Evolutionary conservation across 2,888 invertebrate genomes (phyloP).

Genomic region (Quadriops clusia): DNA sequence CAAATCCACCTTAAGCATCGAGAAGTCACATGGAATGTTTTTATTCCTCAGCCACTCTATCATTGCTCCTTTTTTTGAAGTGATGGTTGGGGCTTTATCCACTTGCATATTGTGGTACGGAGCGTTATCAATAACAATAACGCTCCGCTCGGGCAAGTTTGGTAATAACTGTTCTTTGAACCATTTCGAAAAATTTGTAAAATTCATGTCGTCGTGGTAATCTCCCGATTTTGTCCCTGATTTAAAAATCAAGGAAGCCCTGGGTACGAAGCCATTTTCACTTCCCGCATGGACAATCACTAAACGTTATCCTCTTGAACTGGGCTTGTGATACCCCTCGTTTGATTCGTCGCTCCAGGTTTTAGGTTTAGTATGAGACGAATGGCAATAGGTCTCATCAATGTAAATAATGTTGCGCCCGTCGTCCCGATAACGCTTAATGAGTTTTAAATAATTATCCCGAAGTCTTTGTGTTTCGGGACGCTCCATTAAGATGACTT

Average conservation of each 20-base stretch:
- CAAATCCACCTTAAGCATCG: no score
- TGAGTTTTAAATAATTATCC: no score
- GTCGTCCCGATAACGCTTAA: no score
- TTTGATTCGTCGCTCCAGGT: slow-evolving; percentile 14
- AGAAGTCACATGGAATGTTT: no score
- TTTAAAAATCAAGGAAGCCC: no score
- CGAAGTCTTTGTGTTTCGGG: no score
- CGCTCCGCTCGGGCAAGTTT: slow-evolving; percentile 20
- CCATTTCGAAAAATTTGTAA: slow-evolving; percentile 22
- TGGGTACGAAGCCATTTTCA: slow-evolving; percentile 10
- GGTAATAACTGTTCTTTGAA: slow-evolving; percentile 19
- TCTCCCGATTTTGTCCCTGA: slow-evolving; percentile 17
- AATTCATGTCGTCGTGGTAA: slow-evolving; percentile 23
- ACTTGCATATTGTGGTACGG: slow-evolving; percentile 4
- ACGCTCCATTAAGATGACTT: slow-evolving; percentile 9
- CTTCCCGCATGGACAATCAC: slow-evolving; percentile 13
- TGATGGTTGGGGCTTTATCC: slow-evolving; percentile 4
- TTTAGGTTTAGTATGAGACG: slow-evolving; percentile 11
- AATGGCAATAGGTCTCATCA: slow-evolving; percentile 12
- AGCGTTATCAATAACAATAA: slow-evolving; percentile 17
- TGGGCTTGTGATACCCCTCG: slow-evolving; percentile 12
- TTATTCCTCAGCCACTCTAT: no score
- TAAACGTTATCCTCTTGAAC: slow-evolving; percentile 18
- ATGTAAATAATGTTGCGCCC: slow-evolving; percentile 10
- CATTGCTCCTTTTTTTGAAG: slow-evolving; percentile 3